Conservation (phyloP, 2,888 invertebrate species). For the Ceramica pisi region DNA sequence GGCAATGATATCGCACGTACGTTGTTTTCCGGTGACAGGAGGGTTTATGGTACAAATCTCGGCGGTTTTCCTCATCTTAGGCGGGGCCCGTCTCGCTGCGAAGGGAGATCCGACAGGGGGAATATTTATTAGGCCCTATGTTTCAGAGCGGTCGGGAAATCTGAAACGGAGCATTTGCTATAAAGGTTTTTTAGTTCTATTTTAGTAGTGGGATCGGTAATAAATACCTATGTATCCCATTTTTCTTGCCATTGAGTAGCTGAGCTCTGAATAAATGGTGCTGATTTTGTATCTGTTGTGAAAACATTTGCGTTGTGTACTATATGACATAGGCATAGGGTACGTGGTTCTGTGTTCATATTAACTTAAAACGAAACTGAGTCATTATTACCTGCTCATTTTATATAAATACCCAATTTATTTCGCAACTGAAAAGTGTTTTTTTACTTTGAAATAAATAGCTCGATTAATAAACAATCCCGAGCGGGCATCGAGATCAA, state of each 20-base stretch:
- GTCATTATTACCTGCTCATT: not conserved
- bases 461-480: constrained; percentile 29
- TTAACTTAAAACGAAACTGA: not conserved
- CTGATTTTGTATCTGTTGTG: constrained; percentile 41
- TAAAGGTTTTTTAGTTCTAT: constrained; percentile 64
- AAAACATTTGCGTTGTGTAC: constrained; percentile 25
- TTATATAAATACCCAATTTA: not conserved
- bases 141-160: constrained; percentile 71
- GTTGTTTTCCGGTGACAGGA: constrained; percentile 77
- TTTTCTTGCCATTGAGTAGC: constrained; percentile 59
- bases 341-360: not conserved
- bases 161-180: constrained; percentile 63
- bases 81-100: constrained; percentile 68
- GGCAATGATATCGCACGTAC: constrained; percentile 71
- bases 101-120: constrained; percentile 76
- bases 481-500: constrained; percentile 22
- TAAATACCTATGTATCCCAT: constrained; percentile 58
- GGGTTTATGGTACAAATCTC: constrained; percentile 82
- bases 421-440: not conserved
- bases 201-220: constrained; percentile 61
- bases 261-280: constrained; percentile 56
- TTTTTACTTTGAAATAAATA: constrained; percentile 15
- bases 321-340: not conserved
- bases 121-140: constrained; percentile 79
- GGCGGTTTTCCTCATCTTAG: constrained; percentile 76